Evolutionary conservation across 2,113 vertebrate species (phyloP), one percentile per base, ranked within the genome.

Genomic region (Rhinoderma darwinii): DNA sequence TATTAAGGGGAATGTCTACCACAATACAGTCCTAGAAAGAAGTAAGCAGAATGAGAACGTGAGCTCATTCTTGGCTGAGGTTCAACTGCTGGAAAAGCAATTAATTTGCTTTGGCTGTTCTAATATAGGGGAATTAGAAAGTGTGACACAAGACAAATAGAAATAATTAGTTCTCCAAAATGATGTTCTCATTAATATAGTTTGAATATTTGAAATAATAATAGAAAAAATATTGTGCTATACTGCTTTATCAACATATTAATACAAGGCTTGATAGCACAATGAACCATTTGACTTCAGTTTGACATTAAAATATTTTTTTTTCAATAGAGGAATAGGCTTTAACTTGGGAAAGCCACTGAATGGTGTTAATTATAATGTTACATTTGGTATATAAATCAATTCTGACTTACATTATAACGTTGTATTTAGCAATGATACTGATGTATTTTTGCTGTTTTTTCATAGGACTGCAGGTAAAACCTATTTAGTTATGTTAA

Each of bases 121-220:
- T 99, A 99, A 99, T 99, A 98, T 97, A 97, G 96, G 97, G 96
- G 96, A 98, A 99, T 98, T 99, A 99, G 96, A 98, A 98, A 99
- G 97, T 99, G 97, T 99, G 98, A 99, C 98, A 99, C 97, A 98
- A 99, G 97, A 99, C 97, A 99, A 99, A 99, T 99, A 99, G 97
- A 99, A 99, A 99, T 99, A 99, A 99, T 99, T 99, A 99, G 97
- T 98, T 98, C 96, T 97, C 97, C 96, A 97, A 99, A 99, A 98
- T 99, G 97, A 99, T 97, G 97, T 98, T 97, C 97, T 98, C 96
- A 97, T 98, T 99, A 98, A 97, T 96, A 95, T 94, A 93, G 94
- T 95, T 95, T 91, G 92, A 96, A 94, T 93, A 96, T 95, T 93
- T 93, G 94, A 96, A 96, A 95, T 95, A 95, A 95, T 96, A 95